Percentiles rank a stretch among this genome's conserved stretches.
phyloP scores from a whole-genome alignment of 1,140 invertebrate genomes.

The Drosophila sproati region DNA sequence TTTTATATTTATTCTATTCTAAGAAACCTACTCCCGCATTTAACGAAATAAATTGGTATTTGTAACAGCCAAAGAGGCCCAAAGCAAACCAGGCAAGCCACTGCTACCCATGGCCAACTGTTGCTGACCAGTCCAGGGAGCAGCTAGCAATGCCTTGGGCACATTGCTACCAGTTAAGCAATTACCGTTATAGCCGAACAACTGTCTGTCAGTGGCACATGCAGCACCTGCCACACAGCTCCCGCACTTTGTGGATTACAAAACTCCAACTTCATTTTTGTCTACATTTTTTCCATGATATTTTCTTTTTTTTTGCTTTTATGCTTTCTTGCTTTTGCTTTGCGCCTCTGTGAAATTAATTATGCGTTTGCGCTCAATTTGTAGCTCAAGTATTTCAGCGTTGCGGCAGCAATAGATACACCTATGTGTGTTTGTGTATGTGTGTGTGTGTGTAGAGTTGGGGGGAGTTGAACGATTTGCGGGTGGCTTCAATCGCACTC shows the following conservation, averaged over 20 bases:
- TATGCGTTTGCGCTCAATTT: constrained; percentile 82
- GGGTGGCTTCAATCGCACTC: constrained; percentile 52
- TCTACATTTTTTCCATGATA: constrained; percentile 53
- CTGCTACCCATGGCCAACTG: constrained; percentile 9
- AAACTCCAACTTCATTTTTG: constrained; percentile 79
- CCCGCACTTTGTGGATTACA: constrained; percentile 67
- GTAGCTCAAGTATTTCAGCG: constrained; percentile 70
- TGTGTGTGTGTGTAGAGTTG: background rate
- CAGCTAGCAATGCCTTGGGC: constrained; percentile 24
- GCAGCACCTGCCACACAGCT: constrained; percentile 35
- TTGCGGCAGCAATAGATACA: constrained; percentile 1
- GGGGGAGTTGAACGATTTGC: constrained; percentile 68
- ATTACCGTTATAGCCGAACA: constrained; percentile 60
- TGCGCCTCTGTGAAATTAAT: constrained; percentile 68
- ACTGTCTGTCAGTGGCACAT: constrained; percentile 37
- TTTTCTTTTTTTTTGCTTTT: constrained; percentile 23
- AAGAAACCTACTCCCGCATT: background rate
- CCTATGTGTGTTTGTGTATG: background rate
- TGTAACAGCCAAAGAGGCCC: background rate
- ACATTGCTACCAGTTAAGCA: constrained; percentile 34
- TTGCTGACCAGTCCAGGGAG: background rate
- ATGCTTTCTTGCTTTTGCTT: constrained; percentile 3
- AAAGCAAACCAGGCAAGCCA: too few relatives aligned
- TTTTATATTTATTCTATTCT: background rate
- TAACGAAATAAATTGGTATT: background rate